Evolutionary conservation across 2,113 vertebrate species (phyloP).

Genomic region (Seriola quinqueradiata): DNA sequence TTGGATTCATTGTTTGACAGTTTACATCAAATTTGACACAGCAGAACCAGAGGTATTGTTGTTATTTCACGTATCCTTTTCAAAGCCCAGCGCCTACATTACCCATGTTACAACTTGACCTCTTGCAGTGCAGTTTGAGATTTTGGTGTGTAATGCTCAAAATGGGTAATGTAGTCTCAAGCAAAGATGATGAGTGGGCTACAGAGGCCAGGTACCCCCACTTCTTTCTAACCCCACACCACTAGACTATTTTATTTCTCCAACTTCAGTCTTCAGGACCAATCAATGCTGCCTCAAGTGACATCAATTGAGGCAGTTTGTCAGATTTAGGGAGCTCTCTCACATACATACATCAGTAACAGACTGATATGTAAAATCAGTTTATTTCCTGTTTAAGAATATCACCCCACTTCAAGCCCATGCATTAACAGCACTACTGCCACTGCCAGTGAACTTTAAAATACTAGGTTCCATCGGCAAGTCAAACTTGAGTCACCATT

Average conservation of each 20-base stretch:
- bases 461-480: too few species aligned
- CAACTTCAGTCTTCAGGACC: background rate
- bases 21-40: background rate
- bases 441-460: too few species aligned
- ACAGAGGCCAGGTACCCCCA: background rate
- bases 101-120: background rate
- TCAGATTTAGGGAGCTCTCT: background rate
- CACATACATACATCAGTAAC: background rate
- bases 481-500: background rate
- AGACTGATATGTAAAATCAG: background rate
- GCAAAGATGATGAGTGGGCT: background rate
- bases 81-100: background rate
- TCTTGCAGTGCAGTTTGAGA: background rate
- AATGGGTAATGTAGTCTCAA: background rate
- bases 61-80: background rate
- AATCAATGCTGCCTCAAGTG: background rate
- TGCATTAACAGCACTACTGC: too few species aligned
- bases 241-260: background rate
- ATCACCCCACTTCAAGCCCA: too few species aligned
- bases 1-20: background rate
- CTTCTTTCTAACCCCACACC: background rate
- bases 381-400: background rate
- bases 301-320: too few species aligned
- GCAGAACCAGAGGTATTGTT: background rate
- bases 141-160: background rate